Evolutionary conservation across 2,888 invertebrate genomes (phyloP).

Genomic region (Fragum whitleyi): DNA sequence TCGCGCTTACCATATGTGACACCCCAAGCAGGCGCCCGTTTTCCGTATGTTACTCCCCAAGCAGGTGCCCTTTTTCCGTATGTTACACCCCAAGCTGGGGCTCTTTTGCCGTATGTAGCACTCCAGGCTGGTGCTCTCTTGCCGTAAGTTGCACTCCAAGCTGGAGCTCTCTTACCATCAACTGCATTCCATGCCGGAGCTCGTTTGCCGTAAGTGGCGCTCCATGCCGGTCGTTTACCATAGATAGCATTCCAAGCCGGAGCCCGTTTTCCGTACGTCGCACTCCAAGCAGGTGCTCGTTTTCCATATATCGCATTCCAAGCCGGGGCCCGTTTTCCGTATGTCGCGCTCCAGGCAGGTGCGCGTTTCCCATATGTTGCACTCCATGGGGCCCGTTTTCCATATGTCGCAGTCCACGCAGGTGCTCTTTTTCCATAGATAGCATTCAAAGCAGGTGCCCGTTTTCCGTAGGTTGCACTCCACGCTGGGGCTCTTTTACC

Average conservation of each 20-base stretch:
- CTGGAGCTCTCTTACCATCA: conserved; percentile 46
- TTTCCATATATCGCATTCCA: conserved; percentile 31
- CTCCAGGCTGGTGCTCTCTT: conserved; percentile 33
- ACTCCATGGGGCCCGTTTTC: conserved; percentile 50
- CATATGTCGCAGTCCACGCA: conserved; percentile 35
- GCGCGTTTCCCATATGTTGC: conserved; percentile 52
- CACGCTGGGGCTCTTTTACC: conserved; percentile 48
- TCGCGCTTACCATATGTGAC: conserved; percentile 24
- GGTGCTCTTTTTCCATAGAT: conserved; percentile 49
- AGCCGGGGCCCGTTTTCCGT: conserved; percentile 45
- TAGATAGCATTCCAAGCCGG: conserved; percentile 44
- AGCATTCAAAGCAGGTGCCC: conserved; percentile 42
- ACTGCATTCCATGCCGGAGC: conserved; percentile 26
- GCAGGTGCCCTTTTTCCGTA: conserved; percentile 42
- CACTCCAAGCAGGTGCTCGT: conserved; percentile 39
- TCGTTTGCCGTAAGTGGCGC: conserved; percentile 38
- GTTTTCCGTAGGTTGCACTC: conserved; percentile 43
- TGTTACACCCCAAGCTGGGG: conserved; percentile 20
- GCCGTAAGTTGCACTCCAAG: conserved; percentile 32
- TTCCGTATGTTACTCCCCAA: conserved; percentile 47
- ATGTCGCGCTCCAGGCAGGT: conserved; percentile 41
- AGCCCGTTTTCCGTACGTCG: conserved; percentile 46
- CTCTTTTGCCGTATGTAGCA: conserved; percentile 11
- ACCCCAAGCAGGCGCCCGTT: conserved; percentile 27
- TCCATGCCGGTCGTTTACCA: conserved; percentile 45